Evolutionary conservation across 2,888 invertebrate species (phyloP).

Genomic region (Ectemnius continuus): DNA sequence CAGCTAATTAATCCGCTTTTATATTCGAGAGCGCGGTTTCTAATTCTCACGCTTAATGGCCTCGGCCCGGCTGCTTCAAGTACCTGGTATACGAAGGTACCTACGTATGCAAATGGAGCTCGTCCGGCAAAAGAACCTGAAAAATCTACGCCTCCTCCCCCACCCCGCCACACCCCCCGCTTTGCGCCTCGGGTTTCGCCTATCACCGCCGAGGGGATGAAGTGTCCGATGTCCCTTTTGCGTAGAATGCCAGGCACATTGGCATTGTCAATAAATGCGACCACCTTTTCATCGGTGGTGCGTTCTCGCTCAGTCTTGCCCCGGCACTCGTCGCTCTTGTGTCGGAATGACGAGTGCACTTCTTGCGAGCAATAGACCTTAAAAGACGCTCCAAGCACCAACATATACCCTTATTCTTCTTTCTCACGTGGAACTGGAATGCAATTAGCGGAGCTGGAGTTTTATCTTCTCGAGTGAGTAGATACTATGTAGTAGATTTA

Average conservation of each 20-base stretch:
- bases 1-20: constrained; percentile 59
- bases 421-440: too few species aligned
- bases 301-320: constrained; percentile 22
- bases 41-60: constrained; percentile 61
- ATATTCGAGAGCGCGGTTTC: constrained; percentile 52
- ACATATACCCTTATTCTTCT: too few species aligned
- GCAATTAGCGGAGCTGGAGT: too few species aligned
- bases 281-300: constrained; percentile 22
- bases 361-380: too few species aligned
- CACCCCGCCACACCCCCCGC: too few species aligned
- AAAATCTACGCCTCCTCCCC: constrained; percentile 37
- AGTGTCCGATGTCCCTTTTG: constrained; percentile 31
- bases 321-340: neutral
- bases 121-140: constrained; percentile 30
- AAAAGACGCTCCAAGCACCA: too few species aligned
- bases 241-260: constrained; percentile 23
- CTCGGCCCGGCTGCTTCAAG: constrained; percentile 18
- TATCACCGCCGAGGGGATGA: constrained; percentile 31
- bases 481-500: too few species aligned
- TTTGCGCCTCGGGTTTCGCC: constrained; percentile 46
- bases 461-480: too few species aligned
- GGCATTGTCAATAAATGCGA: constrained; percentile 47
- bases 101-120: constrained; percentile 50
- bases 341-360: too few species aligned
- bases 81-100: constrained; percentile 17